A percentile compares a stretch with the other conserved stretches of the same genome.
Conservation (phyloP, 2,113 vertebrate genomes). For the Clinocottus analis region DNA sequence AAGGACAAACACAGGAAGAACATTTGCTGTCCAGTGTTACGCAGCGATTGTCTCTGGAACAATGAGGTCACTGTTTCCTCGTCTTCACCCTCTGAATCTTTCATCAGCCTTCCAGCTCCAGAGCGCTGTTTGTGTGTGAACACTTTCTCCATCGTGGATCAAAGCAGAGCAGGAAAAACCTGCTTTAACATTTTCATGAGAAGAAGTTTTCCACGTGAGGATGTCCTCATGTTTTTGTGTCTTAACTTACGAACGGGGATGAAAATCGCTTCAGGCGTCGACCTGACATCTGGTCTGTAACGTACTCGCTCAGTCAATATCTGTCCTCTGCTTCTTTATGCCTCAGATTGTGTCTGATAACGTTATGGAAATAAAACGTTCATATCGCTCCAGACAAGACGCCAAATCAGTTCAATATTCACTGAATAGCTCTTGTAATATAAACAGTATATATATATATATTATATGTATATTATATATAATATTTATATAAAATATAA, state of each 20-base stretch:
- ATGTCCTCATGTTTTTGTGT: not conserved
- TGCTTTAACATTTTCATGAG: not conserved
- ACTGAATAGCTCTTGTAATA: too few relatives aligned
- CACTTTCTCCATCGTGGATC: constrained; percentile 17
- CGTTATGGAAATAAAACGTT: too few relatives aligned
- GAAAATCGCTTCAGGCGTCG: not conserved
- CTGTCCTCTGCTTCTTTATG: not conserved
- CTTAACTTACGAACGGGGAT: not conserved
- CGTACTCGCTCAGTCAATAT: not conserved
- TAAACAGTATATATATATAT: too few relatives aligned
- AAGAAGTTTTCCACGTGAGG: not conserved
- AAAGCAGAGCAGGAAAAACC: constrained; percentile 1
- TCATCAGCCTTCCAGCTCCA: constrained; percentile 41
- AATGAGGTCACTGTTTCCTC: constrained; percentile 21
- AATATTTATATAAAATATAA: too few relatives aligned
- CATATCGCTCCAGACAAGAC: too few relatives aligned
- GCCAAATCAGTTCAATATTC: too few relatives aligned
- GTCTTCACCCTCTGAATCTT: constrained; percentile 36
- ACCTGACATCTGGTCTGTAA: not conserved
- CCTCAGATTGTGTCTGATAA: not conserved
- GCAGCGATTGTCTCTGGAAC: constrained; percentile 24
- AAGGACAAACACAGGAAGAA: not conserved
- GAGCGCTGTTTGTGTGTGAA: constrained; percentile 19
- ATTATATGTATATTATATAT: too few relatives aligned
- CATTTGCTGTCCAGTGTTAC: constrained; percentile 15